These are phyloP conservation scores for Neolamprologus ventralis DNA, from an alignment of 2,113 vertebrate genomes.

Conservation along the genomic window DNA sequence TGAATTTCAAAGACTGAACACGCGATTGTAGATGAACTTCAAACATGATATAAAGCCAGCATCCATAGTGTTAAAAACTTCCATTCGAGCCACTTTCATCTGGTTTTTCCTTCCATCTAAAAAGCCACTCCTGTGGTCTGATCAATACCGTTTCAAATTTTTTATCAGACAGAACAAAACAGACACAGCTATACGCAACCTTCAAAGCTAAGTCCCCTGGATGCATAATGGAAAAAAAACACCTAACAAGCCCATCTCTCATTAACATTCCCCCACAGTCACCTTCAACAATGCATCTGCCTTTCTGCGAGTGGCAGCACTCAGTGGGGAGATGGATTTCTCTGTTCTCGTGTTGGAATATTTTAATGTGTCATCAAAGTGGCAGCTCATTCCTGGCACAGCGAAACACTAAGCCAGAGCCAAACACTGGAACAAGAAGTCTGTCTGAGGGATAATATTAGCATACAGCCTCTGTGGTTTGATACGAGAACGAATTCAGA, in stretches of 20 bases:
- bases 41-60: background rate
- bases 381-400: conserved; percentile 27
- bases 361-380: conserved; percentile 48
- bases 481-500: background rate
- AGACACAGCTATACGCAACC: background rate
- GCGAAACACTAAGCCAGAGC: background rate
- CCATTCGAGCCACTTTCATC: background rate
- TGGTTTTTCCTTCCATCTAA: background rate
- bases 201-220: background rate
- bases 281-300: conserved; percentile 3
- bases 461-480: conserved; percentile 2
- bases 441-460: conserved; percentile 33
- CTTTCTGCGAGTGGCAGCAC: background rate
- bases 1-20: background rate
- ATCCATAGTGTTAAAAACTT: background rate
- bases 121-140: background rate
- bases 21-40: background rate
- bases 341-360: conserved; percentile 21
- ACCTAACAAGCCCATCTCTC: background rate
- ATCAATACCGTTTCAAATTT: background rate
- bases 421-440: conserved; percentile 13
- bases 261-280: conserved; percentile 42
- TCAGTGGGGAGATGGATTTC: conserved; percentile 24
- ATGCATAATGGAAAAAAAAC: background rate
- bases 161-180: background rate